phyloP scores from a whole-genome alignment of 2,797 vertebrate genomes.

The Pteronotus mesoamericanus region DNA sequence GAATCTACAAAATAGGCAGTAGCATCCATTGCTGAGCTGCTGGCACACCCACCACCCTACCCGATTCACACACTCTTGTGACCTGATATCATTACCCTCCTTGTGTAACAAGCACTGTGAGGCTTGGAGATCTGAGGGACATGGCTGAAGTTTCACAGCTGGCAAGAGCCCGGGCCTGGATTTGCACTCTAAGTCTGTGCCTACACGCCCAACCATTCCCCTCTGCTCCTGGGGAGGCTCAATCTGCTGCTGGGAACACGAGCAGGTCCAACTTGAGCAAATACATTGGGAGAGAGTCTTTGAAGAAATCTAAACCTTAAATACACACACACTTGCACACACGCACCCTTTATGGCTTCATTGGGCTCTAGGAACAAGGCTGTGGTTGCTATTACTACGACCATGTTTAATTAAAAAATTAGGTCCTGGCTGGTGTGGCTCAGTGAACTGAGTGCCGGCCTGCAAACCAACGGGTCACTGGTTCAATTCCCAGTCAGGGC shows the following conservation, averaged over 20 bases:
- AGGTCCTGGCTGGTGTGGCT: no score
- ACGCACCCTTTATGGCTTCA: not conserved
- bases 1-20: not conserved
- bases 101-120: not conserved
- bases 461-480: no score
- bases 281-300: not conserved
- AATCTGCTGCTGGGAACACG: not conserved
- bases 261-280: no score
- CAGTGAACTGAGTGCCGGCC: no score
- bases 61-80: not conserved
- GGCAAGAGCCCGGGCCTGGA: no score
- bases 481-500: no score
- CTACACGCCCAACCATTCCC: rapidly evolving
- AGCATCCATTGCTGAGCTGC: not conserved
- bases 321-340: not conserved
- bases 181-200: not conserved
- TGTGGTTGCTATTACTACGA: not conserved
- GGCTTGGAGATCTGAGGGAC: not conserved
- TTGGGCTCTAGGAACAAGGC: not conserved
- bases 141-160: not conserved
- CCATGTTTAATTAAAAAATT: not conserved
- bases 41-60: rapidly evolving
- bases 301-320: not conserved
- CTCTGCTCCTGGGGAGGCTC: rapidly evolving
- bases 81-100: rapidly evolving